phyloP scores from a whole-genome alignment of 2,888 invertebrate genomes.

The Drosophila kuntzei region DNA sequence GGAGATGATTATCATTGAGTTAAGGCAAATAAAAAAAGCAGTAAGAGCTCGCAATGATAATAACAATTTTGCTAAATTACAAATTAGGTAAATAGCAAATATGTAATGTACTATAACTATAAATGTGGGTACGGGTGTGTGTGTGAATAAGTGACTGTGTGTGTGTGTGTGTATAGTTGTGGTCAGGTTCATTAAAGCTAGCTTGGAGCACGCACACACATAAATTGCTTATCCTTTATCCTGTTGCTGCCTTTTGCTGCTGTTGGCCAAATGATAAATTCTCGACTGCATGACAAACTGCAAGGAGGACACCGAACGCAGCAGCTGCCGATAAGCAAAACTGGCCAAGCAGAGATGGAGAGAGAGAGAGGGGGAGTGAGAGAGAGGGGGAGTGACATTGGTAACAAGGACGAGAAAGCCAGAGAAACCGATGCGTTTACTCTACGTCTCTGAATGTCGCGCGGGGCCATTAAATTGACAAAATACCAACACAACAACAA shows the following conservation, averaged over 20 bases:
- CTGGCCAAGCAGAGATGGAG: slow-evolving; percentile 32
- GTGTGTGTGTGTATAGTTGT: slow-evolving; percentile 8
- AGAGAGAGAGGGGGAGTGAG: neutral
- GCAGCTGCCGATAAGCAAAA: slow-evolving; percentile 71
- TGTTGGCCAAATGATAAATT: slow-evolving; percentile 82
- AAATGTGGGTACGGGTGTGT: slow-evolving; percentile 9
- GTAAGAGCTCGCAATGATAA: slow-evolving; percentile 56
- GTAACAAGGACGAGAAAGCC: slow-evolving; percentile 27
- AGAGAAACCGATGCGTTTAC: slow-evolving; percentile 45
- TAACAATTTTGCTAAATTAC: slow-evolving; percentile 78
- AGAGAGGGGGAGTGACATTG: slow-evolving; percentile 5
- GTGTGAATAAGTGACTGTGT: neutral
- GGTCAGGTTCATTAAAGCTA: slow-evolving; percentile 71
- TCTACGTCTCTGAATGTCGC: slow-evolving; percentile 45
- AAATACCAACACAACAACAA: slow-evolving; percentile 70
- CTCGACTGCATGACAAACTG: slow-evolving; percentile 80
- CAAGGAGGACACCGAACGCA: slow-evolving; percentile 76
- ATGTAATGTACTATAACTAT: slow-evolving; percentile 6
- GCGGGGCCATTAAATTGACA: slow-evolving; percentile 79
- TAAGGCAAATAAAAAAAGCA: slow-evolving; percentile 67
- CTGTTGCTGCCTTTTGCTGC: slow-evolving; percentile 60
- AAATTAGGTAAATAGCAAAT: slow-evolving; percentile 58
- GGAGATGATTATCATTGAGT: slow-evolving; percentile 58
- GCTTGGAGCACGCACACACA: slow-evolving; percentile 66
- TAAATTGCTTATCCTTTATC: slow-evolving; percentile 79